Conservation (phyloP, 2,113 vertebrate species). For the Mixornis gularis region DNA sequence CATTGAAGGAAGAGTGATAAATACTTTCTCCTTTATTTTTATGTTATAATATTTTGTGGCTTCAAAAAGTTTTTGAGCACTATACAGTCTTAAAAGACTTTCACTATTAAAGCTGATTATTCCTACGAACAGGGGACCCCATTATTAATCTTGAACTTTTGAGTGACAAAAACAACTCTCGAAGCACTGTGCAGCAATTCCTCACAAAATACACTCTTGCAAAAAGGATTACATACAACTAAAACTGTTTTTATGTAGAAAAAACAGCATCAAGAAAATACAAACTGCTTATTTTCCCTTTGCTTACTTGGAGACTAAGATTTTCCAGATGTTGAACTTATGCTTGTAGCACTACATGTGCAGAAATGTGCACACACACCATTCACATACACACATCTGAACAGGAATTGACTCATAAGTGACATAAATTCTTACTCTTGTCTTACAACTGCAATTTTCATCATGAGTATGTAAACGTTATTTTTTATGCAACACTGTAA, state of each 20-base stretch:
- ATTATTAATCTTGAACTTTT: constrained; percentile 51
- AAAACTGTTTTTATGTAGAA: constrained; percentile 21
- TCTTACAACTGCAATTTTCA: background rate
- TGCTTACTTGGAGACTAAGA: constrained; percentile 33
- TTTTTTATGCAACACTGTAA: background rate
- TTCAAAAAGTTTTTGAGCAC: constrained; percentile 28
- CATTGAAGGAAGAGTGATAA: background rate
- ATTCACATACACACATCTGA: background rate
- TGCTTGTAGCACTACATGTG: background rate
- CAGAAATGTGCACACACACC: background rate
- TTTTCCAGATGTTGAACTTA: background rate
- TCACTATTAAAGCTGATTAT: constrained; percentile 31
- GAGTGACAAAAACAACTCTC: constrained; percentile 48
- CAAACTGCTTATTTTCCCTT: constrained; percentile 24
- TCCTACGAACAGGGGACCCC: constrained; percentile 17
- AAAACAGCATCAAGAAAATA: constrained; percentile 28
- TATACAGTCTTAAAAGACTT: constrained; percentile 5
- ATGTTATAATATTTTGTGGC: background rate
- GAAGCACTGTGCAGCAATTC: constrained; percentile 21
- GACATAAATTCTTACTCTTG: background rate
- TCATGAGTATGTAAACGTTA: background rate
- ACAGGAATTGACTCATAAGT: background rate
- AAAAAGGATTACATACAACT: constrained; percentile 48
- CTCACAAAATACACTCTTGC: constrained; percentile 41
- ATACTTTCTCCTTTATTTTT: background rate